phyloP scores from a whole-genome alignment of 2,113 vertebrate species.

The Mola mola region DNA sequence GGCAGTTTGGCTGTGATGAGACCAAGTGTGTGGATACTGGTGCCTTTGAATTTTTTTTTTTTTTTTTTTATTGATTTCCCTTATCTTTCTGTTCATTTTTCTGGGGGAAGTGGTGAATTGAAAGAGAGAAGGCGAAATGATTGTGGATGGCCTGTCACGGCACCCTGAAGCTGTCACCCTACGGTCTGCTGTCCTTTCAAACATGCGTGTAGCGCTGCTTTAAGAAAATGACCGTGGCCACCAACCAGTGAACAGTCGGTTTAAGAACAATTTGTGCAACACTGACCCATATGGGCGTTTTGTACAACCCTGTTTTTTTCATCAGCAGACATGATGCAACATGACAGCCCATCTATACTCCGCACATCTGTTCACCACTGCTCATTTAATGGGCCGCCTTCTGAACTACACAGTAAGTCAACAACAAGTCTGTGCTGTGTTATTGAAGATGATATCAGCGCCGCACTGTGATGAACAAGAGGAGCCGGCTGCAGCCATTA shows the following conservation, averaged over 20 bases:
- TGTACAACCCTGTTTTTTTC: conserved; percentile 13
- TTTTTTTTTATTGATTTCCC: conserved; percentile 64
- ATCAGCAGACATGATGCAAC: conserved; percentile 43
- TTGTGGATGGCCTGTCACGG: conserved; percentile 44
- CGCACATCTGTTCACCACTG: conserved; percentile 63
- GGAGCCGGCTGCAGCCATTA: conserved; percentile 61
- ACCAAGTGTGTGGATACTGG: conserved; percentile 7
- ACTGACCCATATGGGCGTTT: conserved; percentile 35
- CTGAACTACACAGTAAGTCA: conserved; percentile 65
- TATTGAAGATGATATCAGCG: conserved; percentile 82
- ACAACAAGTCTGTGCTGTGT: conserved; percentile 62
- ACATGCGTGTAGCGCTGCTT: too few species aligned
- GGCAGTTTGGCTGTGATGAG: conserved; percentile 13
- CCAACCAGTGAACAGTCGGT: neutral
- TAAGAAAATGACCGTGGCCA: too few species aligned
- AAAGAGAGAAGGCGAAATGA: conserved; percentile 26
- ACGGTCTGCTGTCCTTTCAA: conserved; percentile 1
- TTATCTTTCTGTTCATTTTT: conserved; percentile 41
- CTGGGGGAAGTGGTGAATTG: conserved; percentile 44
- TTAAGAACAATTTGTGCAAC: conserved; percentile 23
- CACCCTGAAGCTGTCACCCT: conserved; percentile 25
- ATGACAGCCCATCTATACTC: conserved; percentile 55
- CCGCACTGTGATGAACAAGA: conserved; percentile 66
- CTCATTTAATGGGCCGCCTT: conserved; percentile 64
- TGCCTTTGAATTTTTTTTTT: conserved; percentile 45